Percentiles rank a stretch among this genome's conserved stretches.
phyloP scores from a whole-genome alignment of 2,888 invertebrate genomes.

The Hipparchia sbordonii region DNA sequence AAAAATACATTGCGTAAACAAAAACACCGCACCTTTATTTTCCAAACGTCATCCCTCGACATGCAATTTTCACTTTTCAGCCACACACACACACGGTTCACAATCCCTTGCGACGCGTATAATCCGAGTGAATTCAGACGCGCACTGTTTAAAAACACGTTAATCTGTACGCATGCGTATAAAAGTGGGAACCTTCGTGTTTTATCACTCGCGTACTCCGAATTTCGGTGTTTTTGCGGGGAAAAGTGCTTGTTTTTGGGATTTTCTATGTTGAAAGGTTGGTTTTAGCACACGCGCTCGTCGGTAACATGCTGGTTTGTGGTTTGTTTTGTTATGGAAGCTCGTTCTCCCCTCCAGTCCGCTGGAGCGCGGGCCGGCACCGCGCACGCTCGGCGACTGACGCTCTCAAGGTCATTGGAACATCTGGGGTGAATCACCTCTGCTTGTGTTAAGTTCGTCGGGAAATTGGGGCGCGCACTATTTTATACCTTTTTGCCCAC shows the following conservation, averaged over 20 bases:
- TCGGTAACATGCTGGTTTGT: neutral
- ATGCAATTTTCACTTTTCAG: neutral
- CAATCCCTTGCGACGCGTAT: neutral
- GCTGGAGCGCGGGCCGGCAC: conserved; percentile 28
- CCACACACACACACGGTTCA: neutral
- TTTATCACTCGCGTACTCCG: neutral
- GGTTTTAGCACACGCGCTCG: conserved; percentile 22
- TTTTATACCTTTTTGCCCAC: neutral
- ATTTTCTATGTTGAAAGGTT: neutral
- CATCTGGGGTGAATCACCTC: conserved; percentile 47
- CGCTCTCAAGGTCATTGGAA: conserved; percentile 54
- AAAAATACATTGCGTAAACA: conserved; percentile 5
- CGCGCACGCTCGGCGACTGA: conserved; percentile 37
- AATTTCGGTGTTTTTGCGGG: conserved; percentile 12
- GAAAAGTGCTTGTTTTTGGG: neutral
- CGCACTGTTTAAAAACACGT: conserved; percentile 13
- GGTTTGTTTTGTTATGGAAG: conserved; percentile 28
- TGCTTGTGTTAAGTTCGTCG: conserved; percentile 18
- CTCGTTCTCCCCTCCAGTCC: conserved; percentile 14
- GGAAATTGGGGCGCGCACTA: conserved; percentile 11
- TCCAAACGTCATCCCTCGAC: neutral
- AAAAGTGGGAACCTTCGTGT: neutral
- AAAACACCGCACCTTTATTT: conserved; percentile 17
- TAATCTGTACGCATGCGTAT: conserved; percentile 18
- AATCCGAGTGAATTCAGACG: neutral